Base-by-base conservation (phyloP, 1,140 invertebrate species). In the Ceratitis capitata region DNA sequence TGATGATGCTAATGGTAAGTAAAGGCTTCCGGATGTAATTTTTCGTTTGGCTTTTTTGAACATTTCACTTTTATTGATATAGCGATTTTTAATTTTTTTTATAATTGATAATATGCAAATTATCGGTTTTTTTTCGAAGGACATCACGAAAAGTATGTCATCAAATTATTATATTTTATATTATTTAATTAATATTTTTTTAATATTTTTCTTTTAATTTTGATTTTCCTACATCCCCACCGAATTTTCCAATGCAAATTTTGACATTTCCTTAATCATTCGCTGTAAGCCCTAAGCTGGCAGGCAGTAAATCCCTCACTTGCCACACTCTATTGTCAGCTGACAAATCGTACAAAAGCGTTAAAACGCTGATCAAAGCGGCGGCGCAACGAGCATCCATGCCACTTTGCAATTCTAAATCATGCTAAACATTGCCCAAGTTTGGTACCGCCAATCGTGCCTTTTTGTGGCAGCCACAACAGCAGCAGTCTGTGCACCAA, bases 271-370 rank as follows among this genome's bases (percentile, higher is more conserved):
- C 35, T 69, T 69, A 32, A 69, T 42, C 19, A 42, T 42, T 39
- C 16, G 23, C 69, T 10, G 45, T 16, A 1, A 74, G 14, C 16
- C 35, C 29, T 39, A 32, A 39, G 19, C 39, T n/a, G n/a, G n/a
- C n/a, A n/a, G 23, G 39, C n/a, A 45, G 69, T 78, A 78, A 78
- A 78, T 78, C 69, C 39, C 45, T 78, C 69, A 69, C 69, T 45
- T 78, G 69, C 69, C 42, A 78, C 69, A 78, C 69, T 78, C n/a
- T 78, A 45, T 78, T 78, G 69, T 45, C 69, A 78, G 69, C 69
- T 78, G 69, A 78, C 35, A 78, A 78, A 78, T 78, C 39, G 39
- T 23, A 78, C 69, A 45, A 32, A 19, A 78, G 42, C 69, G 39
- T 39, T 39, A 45, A 23, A 23, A 26, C n/a, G 69, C n/a, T 78